Conservation (phyloP, 1,140 invertebrate species). For the Neodiprion virginianus region DNA sequence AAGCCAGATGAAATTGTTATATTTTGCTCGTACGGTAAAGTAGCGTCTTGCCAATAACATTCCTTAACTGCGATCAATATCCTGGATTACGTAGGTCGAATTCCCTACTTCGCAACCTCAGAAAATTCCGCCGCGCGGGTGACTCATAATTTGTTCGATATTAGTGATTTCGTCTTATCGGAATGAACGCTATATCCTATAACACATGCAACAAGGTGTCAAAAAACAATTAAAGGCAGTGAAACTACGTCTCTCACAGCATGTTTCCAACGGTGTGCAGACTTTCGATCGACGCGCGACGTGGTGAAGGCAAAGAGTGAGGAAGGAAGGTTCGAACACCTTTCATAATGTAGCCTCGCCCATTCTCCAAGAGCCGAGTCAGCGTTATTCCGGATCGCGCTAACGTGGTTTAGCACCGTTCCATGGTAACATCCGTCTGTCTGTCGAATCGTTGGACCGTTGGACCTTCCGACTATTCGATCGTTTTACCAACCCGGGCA, state of each 20-base stretch:
- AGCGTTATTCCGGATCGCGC: not conserved
- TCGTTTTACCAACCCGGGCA: not conserved
- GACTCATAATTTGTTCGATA: not conserved
- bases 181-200: not conserved
- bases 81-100: not conserved
- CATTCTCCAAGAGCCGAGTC: not conserved
- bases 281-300: not conserved
- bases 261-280: not conserved
- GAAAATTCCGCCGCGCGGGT: not conserved
- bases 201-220: not conserved
- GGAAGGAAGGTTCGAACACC: not conserved
- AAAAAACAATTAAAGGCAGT: not conserved
- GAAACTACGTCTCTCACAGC: too few relatives aligned
- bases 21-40: too few relatives aligned
- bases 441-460: not conserved
- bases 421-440: not conserved
- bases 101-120: not conserved
- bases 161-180: not conserved
- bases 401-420: not conserved
- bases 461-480: not conserved
- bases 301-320: not conserved
- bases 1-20: too few relatives aligned
- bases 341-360: constrained; percentile 1
- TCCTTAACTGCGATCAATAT: not conserved
- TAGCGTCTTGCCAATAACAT: not conserved